These are phyloP conservation scores for Pseudochaenichthys georgianus DNA, from an alignment of 2,797 vertebrate genomes.

Conservation along the genomic window DNA sequence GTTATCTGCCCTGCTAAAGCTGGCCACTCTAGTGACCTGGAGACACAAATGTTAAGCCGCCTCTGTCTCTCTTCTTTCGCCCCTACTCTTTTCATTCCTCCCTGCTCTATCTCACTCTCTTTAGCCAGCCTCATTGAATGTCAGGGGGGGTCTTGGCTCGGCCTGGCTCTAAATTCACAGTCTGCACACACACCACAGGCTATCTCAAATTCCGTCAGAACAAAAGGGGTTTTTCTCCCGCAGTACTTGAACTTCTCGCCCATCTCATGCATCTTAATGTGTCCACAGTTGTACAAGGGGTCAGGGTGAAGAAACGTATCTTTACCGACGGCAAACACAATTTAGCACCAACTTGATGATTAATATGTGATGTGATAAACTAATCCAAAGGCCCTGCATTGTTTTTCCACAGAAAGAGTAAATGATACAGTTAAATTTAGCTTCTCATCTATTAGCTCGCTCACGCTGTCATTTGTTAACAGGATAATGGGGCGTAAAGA, in stretches of 20 bases:
- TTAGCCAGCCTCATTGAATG: constrained; percentile 80
- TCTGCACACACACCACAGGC: constrained; percentile 77
- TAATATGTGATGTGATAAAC: constrained; percentile 75
- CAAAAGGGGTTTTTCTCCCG: constrained; percentile 78
- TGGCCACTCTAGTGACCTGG: constrained; percentile 85
- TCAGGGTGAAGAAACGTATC: constrained; percentile 56
- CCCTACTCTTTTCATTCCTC: constrained; percentile 69
- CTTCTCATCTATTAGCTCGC: constrained; percentile 79
- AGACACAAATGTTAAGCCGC: constrained; percentile 87
- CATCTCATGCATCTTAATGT: constrained; percentile 80
- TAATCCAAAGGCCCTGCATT: constrained; percentile 66
- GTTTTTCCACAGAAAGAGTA: constrained; percentile 71
- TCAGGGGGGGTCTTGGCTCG: constrained; percentile 82
- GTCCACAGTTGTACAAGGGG: constrained; percentile 53
- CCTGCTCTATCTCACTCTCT: constrained; percentile 74
- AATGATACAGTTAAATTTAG: constrained; percentile 80
- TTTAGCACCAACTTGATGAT: constrained; percentile 60
- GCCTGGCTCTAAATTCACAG: constrained; percentile 75
- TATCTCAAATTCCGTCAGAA: constrained; percentile 80
- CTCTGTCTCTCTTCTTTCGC: constrained; percentile 73
- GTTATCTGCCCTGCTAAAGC: constrained; percentile 88
- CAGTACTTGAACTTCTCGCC: constrained; percentile 70
- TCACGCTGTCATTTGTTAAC: constrained; percentile 84
- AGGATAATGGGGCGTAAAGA: constrained; percentile 86
- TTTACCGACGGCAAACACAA: constrained; percentile 26